Evolutionary conservation across 1,140 invertebrate genomes (phyloP).

Genomic region (Heterodera schachtii): DNA sequence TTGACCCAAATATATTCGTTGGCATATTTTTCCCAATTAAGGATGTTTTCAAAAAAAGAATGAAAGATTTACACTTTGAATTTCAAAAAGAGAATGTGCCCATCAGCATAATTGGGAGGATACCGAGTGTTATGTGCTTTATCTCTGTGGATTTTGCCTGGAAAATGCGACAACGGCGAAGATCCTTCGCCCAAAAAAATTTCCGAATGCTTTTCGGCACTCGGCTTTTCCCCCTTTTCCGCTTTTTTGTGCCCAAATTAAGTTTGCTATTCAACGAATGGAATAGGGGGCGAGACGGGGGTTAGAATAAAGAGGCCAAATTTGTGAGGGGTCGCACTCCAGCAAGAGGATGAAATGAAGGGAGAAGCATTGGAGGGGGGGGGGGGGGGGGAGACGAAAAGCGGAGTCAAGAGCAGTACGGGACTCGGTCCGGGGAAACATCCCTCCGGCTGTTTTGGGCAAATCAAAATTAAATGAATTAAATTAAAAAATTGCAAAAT

Average conservation of each 20-base stretch:
- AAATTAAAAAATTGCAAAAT: no score
- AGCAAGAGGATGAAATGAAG: constrained; percentile 18
- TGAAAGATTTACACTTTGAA: no score
- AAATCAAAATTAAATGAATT: no score
- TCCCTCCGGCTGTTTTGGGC: no score
- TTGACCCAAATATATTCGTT: no score
- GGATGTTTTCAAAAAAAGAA: no score
- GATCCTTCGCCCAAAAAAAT: background rate
- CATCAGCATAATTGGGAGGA: no score
- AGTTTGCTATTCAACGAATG: constrained; percentile 30
- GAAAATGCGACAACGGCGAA: background rate
- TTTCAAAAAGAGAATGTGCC: no score
- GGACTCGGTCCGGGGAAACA: no score
- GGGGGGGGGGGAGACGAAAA: background rate
- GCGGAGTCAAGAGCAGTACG: background rate
- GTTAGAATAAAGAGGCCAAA: constrained; percentile 15
- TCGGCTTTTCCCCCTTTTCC: constrained; percentile 1
- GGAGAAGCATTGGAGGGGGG: background rate
- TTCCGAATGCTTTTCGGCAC: background rate
- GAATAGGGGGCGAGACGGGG: background rate
- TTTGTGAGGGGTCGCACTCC: constrained; percentile 3
- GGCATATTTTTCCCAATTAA: no score
- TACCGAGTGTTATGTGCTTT: no score
- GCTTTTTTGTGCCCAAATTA: constrained; percentile 26
- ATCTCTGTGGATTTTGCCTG: background rate